Evolutionary conservation across 2,888 invertebrate species (phyloP).

Genomic region (Acleris literana): DNA sequence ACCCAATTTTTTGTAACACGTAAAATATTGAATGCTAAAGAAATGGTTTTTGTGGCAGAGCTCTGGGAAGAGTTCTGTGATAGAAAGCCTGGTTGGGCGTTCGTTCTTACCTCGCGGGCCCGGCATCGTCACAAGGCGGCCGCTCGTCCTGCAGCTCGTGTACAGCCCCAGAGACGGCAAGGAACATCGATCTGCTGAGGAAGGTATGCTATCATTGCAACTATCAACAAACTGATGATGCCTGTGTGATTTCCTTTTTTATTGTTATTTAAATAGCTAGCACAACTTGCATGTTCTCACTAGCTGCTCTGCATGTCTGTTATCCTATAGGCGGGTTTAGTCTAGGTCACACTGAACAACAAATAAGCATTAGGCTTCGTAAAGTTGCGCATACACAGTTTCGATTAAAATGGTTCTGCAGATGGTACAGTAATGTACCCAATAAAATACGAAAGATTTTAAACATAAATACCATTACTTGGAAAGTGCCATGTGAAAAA

Average conservation of each 20-base stretch:
- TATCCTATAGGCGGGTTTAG: no score
- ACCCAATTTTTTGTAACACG: background rate
- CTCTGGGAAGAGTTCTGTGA: constrained; percentile 99
- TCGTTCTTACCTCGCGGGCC: constrained; percentile 98
- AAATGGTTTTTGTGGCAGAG: constrained; percentile 86
- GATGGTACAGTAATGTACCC: no score
- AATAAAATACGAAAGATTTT: no score
- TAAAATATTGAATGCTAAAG: background rate
- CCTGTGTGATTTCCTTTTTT: background rate
- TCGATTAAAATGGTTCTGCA: no score
- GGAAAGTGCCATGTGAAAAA: no score
- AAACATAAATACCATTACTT: no score
- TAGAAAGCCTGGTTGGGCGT: constrained; percentile 98
- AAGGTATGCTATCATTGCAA: constrained; percentile 84
- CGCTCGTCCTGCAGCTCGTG: constrained; percentile 95
- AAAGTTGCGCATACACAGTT: no score
- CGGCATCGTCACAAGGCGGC: constrained; percentile 98
- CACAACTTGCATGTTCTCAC: no score
- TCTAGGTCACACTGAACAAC: no score
- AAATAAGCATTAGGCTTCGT: no score
- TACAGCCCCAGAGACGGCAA: constrained; percentile 95
- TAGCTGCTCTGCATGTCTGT: no score
- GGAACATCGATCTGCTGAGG: constrained; percentile 92
- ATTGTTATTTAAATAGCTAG: no score
- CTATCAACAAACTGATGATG: background rate